phyloP scores from a whole-genome alignment of 2,797 vertebrate species.

The Discoglossus pictus region DNA sequence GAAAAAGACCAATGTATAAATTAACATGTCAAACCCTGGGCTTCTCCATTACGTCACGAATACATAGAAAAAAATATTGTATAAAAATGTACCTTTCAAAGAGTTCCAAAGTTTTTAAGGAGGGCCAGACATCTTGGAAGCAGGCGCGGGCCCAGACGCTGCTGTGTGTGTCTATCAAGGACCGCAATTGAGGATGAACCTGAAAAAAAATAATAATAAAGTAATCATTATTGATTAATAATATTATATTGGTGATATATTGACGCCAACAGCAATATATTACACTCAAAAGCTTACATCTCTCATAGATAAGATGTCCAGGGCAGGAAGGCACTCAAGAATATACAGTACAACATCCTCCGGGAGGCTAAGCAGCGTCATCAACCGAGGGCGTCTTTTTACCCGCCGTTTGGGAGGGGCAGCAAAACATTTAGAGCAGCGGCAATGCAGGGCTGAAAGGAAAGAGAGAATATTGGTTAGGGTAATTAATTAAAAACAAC shows the following conservation, averaged over 20 bases:
- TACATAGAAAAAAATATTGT: too few species aligned
- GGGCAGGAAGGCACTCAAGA: constrained; percentile 87
- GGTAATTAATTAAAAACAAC: not conserved
- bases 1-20: not conserved
- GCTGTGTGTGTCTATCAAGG: constrained; percentile 88
- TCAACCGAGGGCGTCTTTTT: constrained; percentile 75
- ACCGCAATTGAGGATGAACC: constrained; percentile 89
- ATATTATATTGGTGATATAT: too few species aligned
- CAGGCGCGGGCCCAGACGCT: constrained; percentile 91
- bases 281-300: constrained; percentile 76
- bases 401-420: constrained; percentile 81
- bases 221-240: too few species aligned
- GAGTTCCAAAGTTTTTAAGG: constrained; percentile 80
- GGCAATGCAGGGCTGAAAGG: constrained; percentile 82
- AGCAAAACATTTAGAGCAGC: constrained; percentile 90
- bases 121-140: constrained; percentile 92
- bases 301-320: constrained; percentile 88
- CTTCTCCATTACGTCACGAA: not conserved
- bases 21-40: not conserved
- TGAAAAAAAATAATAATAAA: constrained; percentile 53
- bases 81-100: constrained; percentile 98
- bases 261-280: too few species aligned
- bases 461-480: constrained; percentile 7
- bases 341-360: constrained; percentile 92
- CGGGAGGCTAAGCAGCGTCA: constrained; percentile 84